Conservation (phyloP, 2,113 vertebrate species). For the Lathamus discolor region DNA sequence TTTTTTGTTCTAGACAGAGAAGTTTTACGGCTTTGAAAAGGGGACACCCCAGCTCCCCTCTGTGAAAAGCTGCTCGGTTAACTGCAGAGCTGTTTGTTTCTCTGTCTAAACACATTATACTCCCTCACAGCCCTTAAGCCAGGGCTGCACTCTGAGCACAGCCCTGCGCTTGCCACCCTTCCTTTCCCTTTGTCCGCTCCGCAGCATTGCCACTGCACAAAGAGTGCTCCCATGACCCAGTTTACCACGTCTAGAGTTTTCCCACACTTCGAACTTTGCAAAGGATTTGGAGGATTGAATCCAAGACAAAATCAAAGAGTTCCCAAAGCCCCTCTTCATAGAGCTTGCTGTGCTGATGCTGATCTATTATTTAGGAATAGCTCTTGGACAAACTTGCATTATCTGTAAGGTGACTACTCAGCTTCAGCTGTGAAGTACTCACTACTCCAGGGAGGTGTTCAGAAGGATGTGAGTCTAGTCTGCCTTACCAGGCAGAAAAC, state of each 20-base stretch:
- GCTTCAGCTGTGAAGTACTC: background rate
- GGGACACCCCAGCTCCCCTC: background rate
- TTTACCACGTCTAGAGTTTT: background rate
- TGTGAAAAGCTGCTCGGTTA: background rate
- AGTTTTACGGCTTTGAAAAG: background rate
- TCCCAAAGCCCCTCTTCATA: background rate
- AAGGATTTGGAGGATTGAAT: background rate
- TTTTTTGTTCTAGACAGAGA: background rate
- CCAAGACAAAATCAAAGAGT: background rate
- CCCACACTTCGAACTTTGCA: background rate
- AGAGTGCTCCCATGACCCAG: background rate
- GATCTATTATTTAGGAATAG: background rate
- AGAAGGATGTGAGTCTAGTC: background rate
- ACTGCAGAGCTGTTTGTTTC: background rate
- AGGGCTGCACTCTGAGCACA: background rate
- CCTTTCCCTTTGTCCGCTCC: background rate
- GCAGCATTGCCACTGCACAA: background rate
- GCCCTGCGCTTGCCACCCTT: background rate
- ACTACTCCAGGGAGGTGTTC: background rate
- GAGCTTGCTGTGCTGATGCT: background rate
- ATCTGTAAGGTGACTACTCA: background rate
- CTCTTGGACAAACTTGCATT: background rate
- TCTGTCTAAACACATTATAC: background rate
- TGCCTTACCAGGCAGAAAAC: background rate
- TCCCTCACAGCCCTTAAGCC: background rate